These are phyloP conservation scores for Clarias pachynema DNA, from an alignment of 2,797 vertebrate species.

Conservation along the genomic window DNA sequence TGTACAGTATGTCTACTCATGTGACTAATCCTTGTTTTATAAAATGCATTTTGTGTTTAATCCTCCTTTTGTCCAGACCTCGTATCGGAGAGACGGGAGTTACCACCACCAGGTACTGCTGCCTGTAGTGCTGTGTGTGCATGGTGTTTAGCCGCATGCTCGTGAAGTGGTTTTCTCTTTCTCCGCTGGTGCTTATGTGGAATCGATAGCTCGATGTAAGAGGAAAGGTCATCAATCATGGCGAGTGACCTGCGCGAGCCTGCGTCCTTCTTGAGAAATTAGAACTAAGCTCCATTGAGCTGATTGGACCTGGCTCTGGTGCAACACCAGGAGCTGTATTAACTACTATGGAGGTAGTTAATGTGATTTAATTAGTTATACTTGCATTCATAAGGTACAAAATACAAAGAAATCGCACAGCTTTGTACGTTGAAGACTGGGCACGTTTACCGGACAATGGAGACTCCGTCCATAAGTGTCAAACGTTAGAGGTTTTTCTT, in stretches of 20 bases:
- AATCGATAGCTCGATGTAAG: constrained; percentile 28
- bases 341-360: background rate
- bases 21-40: background rate
- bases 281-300: background rate
- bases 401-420: background rate
- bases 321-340: background rate
- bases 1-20: background rate
- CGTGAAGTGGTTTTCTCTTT: constrained; percentile 20
- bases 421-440: background rate
- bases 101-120: constrained; percentile 80
- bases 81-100: constrained; percentile 80
- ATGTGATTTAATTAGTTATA: background rate
- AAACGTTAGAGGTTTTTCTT: background rate
- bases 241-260: background rate
- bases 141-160: constrained; percentile 60
- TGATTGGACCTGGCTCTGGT: background rate
- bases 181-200: constrained; percentile 25
- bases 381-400: background rate
- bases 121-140: constrained; percentile 53
- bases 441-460: background rate
- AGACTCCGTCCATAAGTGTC: background rate
- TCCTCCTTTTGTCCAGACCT: constrained; percentile 73
- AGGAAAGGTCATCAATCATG: constrained; percentile 19
- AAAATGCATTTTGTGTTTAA: constrained; percentile 48
- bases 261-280: background rate